A percentile compares a stretch with the other conserved stretches of the same genome.
Evolutionary conservation across 53 echinoderm and acorn worm species (phyloP).

Genomic region (Glandiceps talaboti): DNA sequence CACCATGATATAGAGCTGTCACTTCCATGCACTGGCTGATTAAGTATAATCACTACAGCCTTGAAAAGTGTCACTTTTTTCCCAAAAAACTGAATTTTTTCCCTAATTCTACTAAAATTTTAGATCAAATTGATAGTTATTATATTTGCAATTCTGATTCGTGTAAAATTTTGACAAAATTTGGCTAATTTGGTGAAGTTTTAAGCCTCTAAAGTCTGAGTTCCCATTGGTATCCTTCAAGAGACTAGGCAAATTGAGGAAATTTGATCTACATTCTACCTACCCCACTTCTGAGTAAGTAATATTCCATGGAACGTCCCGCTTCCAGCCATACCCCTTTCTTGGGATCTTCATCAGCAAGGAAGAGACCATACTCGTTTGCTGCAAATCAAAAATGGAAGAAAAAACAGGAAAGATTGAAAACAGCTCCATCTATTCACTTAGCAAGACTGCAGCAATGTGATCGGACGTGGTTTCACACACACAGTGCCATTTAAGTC

Average conservation of each 20-base stretch:
- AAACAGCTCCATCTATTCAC: too few relatives aligned
- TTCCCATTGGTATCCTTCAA: too few relatives aligned
- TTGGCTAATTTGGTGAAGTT: too few relatives aligned
- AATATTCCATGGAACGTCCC: slow-evolving; percentile 72
- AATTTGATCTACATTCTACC: slow-evolving; percentile 4
- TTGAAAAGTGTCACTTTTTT: background rate
- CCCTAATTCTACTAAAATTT: background rate
- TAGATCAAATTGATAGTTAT: background rate
- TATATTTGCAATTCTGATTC: too few relatives aligned
- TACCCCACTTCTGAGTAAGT: slow-evolving; percentile 78
- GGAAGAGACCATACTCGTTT: slow-evolving; percentile 74
- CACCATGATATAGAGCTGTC: background rate
- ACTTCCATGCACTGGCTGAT: background rate
- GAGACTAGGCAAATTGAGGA: background rate
- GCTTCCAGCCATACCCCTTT: slow-evolving; percentile 91
- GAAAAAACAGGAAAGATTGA: too few relatives aligned
- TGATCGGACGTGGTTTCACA: background rate
- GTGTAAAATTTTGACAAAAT: too few relatives aligned
- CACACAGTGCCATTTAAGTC: background rate
- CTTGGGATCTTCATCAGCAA: slow-evolving; percentile 85
- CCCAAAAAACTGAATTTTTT: background rate
- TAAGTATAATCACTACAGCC: background rate
- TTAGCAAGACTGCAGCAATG: background rate
- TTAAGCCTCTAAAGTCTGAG: too few relatives aligned
- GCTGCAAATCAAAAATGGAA: slow-evolving; percentile 19